Base-by-base conservation (phyloP, 2,888 invertebrate genomes). In the Magallana nippona region DNA sequence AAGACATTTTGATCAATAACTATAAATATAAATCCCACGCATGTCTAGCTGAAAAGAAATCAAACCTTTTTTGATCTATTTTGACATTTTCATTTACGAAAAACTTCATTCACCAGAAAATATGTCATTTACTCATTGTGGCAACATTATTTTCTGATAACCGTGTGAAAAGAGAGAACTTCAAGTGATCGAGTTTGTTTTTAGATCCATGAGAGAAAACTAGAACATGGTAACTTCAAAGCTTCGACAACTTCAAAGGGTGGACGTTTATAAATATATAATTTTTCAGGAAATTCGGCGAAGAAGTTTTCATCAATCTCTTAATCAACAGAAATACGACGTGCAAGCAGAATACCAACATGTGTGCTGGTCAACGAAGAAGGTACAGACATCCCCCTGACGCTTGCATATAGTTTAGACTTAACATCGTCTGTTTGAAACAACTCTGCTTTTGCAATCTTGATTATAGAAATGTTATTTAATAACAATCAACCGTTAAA, bases 181-280 rank as follows among this genome's bases (percentile, higher is more conserved):
- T 13, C 27, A 27, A 19, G 60, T 19, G 1, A 60, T 10, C 17
- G 5, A 19, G 8, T n/a, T 19, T 60, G 8, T 10, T 10, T 60
- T 19, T 60, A 17, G n/a, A n/a, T 13, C 71, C 71, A 10, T 19
- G 11, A 71, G 71, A 71, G 71, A 71, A 71, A 11, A 44, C 44
- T 44, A 44, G 44, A 0, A 44, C 0, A 44, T 44, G 63, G 63
- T 27, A 22, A 22, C 27, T 27, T 27, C 71, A 71, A 71, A 32
- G 71, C 71, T 15, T 71, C 71, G 5, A 71, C n/a, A 71, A 32
- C 27, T 71, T 71, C 71, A n/a, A n/a, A n/a, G n/a, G n/a, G n/a
- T n/a, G n/a, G n/a, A n/a, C n/a, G 71, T 71, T 71, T 71, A 71
- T 22, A 71, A 17, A 32, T 19, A n/a, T 22, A 71, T 71, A 71